Conservation (phyloP, 1,140 invertebrate species). For the Zaprionus nigranus region DNA sequence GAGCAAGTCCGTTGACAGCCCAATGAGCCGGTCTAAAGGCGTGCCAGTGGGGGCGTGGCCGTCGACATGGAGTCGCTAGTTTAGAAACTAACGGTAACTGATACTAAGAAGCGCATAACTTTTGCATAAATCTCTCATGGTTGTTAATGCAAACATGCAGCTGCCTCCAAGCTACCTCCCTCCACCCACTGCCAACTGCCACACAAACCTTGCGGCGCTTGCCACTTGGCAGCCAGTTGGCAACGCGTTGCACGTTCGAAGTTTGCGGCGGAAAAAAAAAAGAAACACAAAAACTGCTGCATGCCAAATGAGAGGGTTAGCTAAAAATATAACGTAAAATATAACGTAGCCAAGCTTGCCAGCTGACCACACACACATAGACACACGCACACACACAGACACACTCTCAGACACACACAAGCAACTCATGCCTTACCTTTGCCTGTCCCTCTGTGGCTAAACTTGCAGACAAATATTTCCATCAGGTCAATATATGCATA, state of each 20-base stretch:
- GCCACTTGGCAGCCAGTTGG: slow-evolving; percentile 7
- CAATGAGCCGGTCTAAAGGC: slow-evolving; percentile 32
- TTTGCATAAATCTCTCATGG: slow-evolving; percentile 72
- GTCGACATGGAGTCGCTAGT: neutral
- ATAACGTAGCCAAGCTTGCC: neutral
- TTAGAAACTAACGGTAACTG: slow-evolving; percentile 14
- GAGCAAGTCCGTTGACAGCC: slow-evolving; percentile 37
- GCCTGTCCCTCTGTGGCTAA: neutral
- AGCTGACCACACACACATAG: slow-evolving; percentile 25
- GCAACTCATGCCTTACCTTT: slow-evolving; percentile 27
- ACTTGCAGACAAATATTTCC: slow-evolving; percentile 28
- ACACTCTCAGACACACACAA: neutral
- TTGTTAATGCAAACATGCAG: slow-evolving; percentile 63
- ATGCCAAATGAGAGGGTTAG: slow-evolving; percentile 60
- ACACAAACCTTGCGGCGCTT: neutral
- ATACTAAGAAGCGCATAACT: slow-evolving; percentile 65
- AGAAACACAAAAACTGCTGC: slow-evolving; percentile 36
- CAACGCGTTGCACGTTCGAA: slow-evolving; percentile 55
- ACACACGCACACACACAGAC: slow-evolving; percentile 1
- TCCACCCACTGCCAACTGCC: neutral
- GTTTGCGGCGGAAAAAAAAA: slow-evolving; percentile 36
- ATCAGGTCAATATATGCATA: slow-evolving; percentile 25
- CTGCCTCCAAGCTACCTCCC: neutral
- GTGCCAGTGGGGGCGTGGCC: neutral
- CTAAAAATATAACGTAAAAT: slow-evolving; percentile 57